Base-by-base conservation (phyloP, 2,888 invertebrate species). In the Cosmia trapezina region DNA sequence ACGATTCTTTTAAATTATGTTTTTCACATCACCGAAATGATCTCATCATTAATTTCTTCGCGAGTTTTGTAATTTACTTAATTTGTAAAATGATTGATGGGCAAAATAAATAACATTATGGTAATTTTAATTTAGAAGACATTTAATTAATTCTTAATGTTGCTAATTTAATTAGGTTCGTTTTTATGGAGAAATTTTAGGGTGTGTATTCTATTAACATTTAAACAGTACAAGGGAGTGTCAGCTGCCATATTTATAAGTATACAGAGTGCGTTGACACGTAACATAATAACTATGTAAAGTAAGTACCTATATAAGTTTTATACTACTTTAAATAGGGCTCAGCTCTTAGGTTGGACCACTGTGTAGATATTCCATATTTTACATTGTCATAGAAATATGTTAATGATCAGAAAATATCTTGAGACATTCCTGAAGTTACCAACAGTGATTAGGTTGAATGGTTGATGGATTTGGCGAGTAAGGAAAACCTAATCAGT, bases 201-300 rank as follows among this genome's bases (percentile, higher is more conserved):
- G 79, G 80, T 62, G 80, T 78, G 79, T 78, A 11, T 54, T 60
- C 11, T 71, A 57, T 11, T 43, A 47, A 17, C 37, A 53, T 37
- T 66, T 54, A 65, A 57, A 63, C 53, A 33, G 17, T 12, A 6
- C 12, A 11, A 11, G 62, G 79, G 80, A 65, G 80, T 82, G 78
- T 59, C 71, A 60, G 66, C 65, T 76, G 73, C 11, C 45, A 66
- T 83, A 28, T 28, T 2, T 28, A 28, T 2, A 28, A 28, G 28
- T 28, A 28, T 68, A 28, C 12, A 62, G n/a, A 72, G 73, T 54
- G 7, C 66, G 53, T 73, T 83, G 79, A 65, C 80, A 73, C 49
- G 73, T 61, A 45, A 45, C 28, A 22, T 47, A 14, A 19, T 45
- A 73, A 43, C 43, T 74, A 74, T 74, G 33, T 64, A 51, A 33